Evolutionary conservation across 2,888 invertebrate genomes (phyloP).

Genomic region (Hipparchia sbordonii): DNA sequence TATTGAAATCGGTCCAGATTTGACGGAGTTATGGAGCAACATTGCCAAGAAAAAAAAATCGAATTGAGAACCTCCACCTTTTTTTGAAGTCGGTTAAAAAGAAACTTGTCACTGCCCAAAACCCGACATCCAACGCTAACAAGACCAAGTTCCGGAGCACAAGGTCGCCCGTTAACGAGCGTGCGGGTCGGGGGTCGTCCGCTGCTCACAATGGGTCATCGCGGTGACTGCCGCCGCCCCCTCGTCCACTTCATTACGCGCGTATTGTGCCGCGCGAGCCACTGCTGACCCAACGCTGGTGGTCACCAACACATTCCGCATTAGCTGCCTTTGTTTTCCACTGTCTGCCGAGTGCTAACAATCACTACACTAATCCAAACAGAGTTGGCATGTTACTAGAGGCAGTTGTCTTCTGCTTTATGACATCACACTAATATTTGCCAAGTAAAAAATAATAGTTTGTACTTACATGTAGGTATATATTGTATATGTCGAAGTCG

Average conservation of each 20-base stretch:
- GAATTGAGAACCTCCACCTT: no score
- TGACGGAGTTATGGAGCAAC: no score
- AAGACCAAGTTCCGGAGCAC: slow-evolving; percentile 50
- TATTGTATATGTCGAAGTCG: no score
- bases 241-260: slow-evolving; percentile 82
- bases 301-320: slow-evolving; percentile 53
- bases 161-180: slow-evolving; percentile 61
- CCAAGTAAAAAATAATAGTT: no score
- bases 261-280: slow-evolving; percentile 68
- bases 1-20: no score
- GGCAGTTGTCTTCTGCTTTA: no score
- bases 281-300: slow-evolving; percentile 65
- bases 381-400: no score
- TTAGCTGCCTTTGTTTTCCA: slow-evolving; percentile 30
- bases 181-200: slow-evolving; percentile 70
- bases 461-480: no score
- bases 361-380: no score
- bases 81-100: background rate
- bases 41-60: no score
- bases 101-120: slow-evolving; percentile 11
- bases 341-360: background rate
- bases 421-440: no score
- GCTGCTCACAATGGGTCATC: slow-evolving; percentile 74
- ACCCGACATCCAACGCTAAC: slow-evolving; percentile 42
- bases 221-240: slow-evolving; percentile 77